Percentiles rank a stretch among this genome's conserved stretches.
phyloP scores from a whole-genome alignment of 2,888 invertebrate species.

The Pseudococcus viburni region DNA sequence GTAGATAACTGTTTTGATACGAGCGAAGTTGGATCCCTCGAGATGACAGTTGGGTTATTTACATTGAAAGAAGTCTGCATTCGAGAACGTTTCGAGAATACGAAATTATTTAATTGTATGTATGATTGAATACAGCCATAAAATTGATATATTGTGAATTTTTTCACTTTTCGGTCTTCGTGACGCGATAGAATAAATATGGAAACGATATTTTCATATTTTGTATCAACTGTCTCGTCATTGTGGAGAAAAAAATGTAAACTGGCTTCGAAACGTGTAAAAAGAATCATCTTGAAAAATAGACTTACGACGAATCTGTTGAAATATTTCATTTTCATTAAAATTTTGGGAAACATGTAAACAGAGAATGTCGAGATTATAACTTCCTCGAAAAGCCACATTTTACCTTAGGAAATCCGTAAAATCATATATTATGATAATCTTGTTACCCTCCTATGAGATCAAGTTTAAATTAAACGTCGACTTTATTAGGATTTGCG shows the following conservation, averaged over 20 bases:
- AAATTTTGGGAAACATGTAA: not conserved
- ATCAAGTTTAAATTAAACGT: not conserved
- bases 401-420: not conserved
- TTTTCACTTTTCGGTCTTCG: not conserved
- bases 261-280: not conserved
- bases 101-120: conserved; percentile 32
- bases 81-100: conserved; percentile 30
- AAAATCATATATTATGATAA: not conserved
- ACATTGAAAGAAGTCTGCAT: conserved; percentile 26
- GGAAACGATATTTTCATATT: not conserved
- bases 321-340: not conserved
- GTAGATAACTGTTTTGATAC: conserved; percentile 9
- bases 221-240: not conserved
- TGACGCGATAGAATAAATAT: not conserved
- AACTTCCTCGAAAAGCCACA: not conserved
- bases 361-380: not conserved
- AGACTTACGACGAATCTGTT: not conserved
- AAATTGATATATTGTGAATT: conserved; percentile 32
- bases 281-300: no score
- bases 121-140: conserved; percentile 35
- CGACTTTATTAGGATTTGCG: not conserved
- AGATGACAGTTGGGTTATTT: conserved; percentile 36
- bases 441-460: not conserved
- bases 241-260: not conserved
- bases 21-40: not conserved